Evolutionary conservation across 2,797 vertebrate genomes (phyloP).

Genomic region (Dipus sagitta): DNA sequence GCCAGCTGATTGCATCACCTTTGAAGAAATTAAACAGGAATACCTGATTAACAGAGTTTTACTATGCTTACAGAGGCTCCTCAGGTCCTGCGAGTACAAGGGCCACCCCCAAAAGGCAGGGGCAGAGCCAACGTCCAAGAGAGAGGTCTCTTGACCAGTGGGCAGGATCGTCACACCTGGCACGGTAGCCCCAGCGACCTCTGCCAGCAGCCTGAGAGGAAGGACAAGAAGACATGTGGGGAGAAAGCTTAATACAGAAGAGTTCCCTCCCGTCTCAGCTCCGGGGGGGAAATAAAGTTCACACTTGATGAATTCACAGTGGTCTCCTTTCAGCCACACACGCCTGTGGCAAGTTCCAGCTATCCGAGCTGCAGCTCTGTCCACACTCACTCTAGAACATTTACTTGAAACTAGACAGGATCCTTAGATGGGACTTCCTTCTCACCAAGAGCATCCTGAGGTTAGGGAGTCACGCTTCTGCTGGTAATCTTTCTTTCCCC

Average conservation of each 20-base stretch:
- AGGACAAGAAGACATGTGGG: slow-evolving; percentile 62
- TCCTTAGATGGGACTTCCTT: neutral
- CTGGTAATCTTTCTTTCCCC: neutral
- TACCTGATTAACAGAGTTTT: slow-evolving; percentile 71
- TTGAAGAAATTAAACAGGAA: neutral
- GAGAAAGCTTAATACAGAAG: slow-evolving; percentile 39
- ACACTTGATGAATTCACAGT: slow-evolving; percentile 10
- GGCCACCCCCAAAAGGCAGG: slow-evolving; percentile 36
- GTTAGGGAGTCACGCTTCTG: neutral
- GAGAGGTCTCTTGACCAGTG: slow-evolving; percentile 71
- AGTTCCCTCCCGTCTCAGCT: neutral
- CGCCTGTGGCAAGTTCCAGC: neutral
- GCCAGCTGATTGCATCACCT: neutral
- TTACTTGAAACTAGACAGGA: neutral
- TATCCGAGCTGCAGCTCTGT: neutral
- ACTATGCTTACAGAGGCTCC: slow-evolving; percentile 75
- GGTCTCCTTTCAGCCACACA: slow-evolving; percentile 37
- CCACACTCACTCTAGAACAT: neutral
- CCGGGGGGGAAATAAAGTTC: slow-evolving; percentile 75
- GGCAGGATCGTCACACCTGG: slow-evolving; percentile 5
- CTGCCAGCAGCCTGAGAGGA: slow-evolving; percentile 31
- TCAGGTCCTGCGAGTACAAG: slow-evolving; percentile 64
- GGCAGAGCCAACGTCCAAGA: slow-evolving; percentile 18
- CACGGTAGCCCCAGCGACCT: neutral
- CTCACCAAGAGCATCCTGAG: accelerated